Percentiles rank a stretch among this genome's conserved stretches.
phyloP scores from a whole-genome alignment of 2,888 invertebrate species.

The Subacronicta megacephala region DNA sequence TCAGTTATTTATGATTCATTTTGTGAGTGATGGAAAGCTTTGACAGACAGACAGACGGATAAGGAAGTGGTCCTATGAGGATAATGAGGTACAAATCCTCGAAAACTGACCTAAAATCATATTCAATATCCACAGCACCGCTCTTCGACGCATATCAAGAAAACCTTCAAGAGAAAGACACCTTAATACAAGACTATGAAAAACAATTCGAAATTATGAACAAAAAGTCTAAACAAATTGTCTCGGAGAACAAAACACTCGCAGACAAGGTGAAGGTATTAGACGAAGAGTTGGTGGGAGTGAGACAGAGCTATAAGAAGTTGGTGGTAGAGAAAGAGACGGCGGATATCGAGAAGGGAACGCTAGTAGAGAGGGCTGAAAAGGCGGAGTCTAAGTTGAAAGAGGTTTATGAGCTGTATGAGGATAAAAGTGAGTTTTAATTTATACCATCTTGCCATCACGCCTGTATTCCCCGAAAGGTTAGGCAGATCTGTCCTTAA shows the following conservation, averaged over 20 bases:
- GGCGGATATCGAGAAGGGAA: conserved; percentile 79
- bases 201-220: conserved; percentile 92
- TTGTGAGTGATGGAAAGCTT: too few relatives aligned
- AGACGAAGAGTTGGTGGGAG: conserved; percentile 74
- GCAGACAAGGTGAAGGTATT: conserved; percentile 74
- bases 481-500: too few relatives aligned
- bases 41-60: too few relatives aligned
- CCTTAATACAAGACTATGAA: conserved; percentile 92
- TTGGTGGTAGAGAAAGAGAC: conserved; percentile 83
- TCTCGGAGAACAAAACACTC: conserved; percentile 92
- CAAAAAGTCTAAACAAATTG: conserved; percentile 92
- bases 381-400: conserved; percentile 93
- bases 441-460: too few relatives aligned
- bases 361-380: conserved; percentile 91
- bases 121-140: conserved; percentile 82
- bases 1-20: too few relatives aligned
- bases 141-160: conserved; percentile 94
- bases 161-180: conserved; percentile 93
- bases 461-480: too few relatives aligned
- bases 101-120: background rate
- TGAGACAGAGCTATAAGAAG: conserved; percentile 83
- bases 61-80: too few relatives aligned
- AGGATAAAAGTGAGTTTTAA: conserved; percentile 92
- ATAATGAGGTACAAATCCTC: too few relatives aligned
- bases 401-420: conserved; percentile 93